Evolutionary conservation across 2,113 vertebrate species (phyloP), one percentile per base, ranked within the genome.

Genomic region (Scortum barcoo): DNA sequence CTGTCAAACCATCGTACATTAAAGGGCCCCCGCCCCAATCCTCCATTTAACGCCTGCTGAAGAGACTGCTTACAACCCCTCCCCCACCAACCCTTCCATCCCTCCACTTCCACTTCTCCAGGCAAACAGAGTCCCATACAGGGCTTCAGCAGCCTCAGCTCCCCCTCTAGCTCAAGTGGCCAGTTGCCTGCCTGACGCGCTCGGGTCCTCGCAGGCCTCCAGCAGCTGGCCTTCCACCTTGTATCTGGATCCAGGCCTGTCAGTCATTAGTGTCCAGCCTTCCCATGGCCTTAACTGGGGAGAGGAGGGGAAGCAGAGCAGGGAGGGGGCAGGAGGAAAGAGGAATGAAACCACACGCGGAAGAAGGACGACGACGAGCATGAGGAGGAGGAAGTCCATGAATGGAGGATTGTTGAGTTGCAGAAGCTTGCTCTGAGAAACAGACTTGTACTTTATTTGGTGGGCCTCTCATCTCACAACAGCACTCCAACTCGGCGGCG

Each of bases 261-360:
- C 79, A 56, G 51, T 69, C 51, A 46, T 79, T 61, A 36, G 80
- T 85, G 82, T 87, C 88, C 84, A 80, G 79, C 78, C 84, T 75
- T 83, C 70, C 74, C 69, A 83, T 68, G 89, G 91, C 89, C 92
- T 91, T 90, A 91, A 81, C 80, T 72, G 76, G 48, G 67, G 68
- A 76, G 70, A 51, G 19, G 78, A 81, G 66, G 75, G 78, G 76
- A 81, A 76, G 51, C 69, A 76, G 83, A 72, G 62, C 54, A 3
- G 72, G 50, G n/a, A 48, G 14, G 11, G 5, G 73, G 46, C 28
- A 24, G 19, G 53, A 56, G 54, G 33, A 57, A 63, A 57, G 67
- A 65, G 46, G 42, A 78, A 63, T 61, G 38, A 28, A 42, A 78
- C 42, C 33, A 61, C 36, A 40, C 50, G 9, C 68, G 50, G 16